phyloP scores from a whole-genome alignment of 2,888 invertebrate species.

The Minunthozetes semirufus region DNA sequence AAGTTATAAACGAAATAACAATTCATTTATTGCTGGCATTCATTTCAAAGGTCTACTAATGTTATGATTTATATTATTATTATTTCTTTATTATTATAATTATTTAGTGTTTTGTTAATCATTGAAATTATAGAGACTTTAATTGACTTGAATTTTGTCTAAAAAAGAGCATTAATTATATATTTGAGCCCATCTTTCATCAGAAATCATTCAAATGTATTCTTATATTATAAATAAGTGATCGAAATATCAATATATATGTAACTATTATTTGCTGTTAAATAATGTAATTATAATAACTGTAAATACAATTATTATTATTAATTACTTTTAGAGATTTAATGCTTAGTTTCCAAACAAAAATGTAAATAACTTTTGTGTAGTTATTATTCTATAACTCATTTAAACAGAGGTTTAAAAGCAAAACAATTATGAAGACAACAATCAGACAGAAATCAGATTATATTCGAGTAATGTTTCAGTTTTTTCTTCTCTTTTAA shows the following conservation, averaged over 20 bases:
- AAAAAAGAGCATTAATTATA: background rate
- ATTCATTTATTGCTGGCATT: slow-evolving; percentile 16
- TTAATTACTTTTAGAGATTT: background rate
- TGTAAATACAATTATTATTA: slow-evolving; percentile 17
- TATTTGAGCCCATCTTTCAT: background rate
- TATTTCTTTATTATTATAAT: background rate
- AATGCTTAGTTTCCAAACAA: background rate
- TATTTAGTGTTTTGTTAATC: background rate
- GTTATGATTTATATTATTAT: background rate
- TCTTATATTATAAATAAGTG: slow-evolving; percentile 12
- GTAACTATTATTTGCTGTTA: slow-evolving; percentile 28
- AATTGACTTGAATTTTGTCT: background rate
- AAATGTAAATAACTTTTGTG: background rate
- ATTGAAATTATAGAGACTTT: background rate
- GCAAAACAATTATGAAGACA: no score
- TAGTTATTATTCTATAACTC: no score
- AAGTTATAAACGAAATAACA: background rate
- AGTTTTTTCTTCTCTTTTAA: background rate
- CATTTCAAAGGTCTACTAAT: background rate
- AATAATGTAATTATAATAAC: slow-evolving; percentile 26
- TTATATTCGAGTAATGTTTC: background rate
- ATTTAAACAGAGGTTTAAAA: no score
- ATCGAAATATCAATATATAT: background rate
- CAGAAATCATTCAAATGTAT: slow-evolving; percentile 10
- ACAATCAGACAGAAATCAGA: no score